Base-by-base conservation (phyloP, 2,113 vertebrate genomes). In the Aldabrachelys gigantea region DNA sequence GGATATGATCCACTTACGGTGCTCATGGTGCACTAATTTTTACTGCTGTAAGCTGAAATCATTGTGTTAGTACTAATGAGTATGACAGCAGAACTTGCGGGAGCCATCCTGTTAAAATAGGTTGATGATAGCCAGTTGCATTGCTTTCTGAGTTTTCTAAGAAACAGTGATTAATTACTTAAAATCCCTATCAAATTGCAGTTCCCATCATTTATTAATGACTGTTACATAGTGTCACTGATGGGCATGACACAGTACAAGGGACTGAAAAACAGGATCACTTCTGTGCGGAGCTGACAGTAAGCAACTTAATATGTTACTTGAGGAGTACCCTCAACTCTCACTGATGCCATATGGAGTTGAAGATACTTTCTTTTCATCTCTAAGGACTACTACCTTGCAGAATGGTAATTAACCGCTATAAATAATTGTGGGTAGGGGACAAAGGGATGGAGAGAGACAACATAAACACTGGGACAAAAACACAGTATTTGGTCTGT, bases 101-200 rank as follows among this genome's bases (percentile, higher is more conserved):
- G 22, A 56, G 35, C 27, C 0, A 0, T 41, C 0, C 0, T 54
- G 47, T 1, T 62, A 29, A 8, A 13, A 10, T 2, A 59, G n/a
- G 79, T 80, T 31, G 81, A 27, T 1, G 13, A 35, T 44, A 49
- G 11, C 62, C 57, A 16, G 14, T 54, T 17, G 1, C 2, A 13
- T 31, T 10, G 62, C 35, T 69, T n/a, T 69, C 35, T 19, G 29
- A 14, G 59, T 31, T 44, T 21, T 54, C 56, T 17, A 17, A 82
- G 56, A 19, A 87, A 82, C 25, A 19, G 0, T 7, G 41, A 22
- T 11, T n/a, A 3, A 56, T 31, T 2, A 0, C 19, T 10, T 1
- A 21, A 83, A 65, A 65, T 38, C 9, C 22, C 13, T 5, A 69
- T 56, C 31, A 53, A 82, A 82, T 91, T 11, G 50, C 41, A 91